A percentile compares a stretch with the other conserved stretches of the same genome.
phyloP scores from a whole-genome alignment of 23 tunicate species.

The Ciona savignyi region DNA sequence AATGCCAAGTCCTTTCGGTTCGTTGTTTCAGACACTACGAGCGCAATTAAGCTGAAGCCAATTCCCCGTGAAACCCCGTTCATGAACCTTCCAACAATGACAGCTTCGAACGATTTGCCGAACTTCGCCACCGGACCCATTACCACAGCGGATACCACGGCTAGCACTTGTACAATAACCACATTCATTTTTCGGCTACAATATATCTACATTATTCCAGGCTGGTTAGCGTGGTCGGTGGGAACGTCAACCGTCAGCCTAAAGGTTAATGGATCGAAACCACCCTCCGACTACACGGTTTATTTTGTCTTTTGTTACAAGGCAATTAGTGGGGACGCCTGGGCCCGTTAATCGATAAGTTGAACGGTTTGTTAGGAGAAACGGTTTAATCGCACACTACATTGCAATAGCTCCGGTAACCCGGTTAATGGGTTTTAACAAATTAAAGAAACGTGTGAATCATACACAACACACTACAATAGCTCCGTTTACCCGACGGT shows the following conservation, averaged over 20 bases:
- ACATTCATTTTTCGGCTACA: constrained; percentile 34
- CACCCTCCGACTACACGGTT: no score
- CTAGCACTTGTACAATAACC: constrained; percentile 20
- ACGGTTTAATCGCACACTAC: not conserved
- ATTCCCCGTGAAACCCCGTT: constrained; percentile 47
- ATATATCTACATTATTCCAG: not conserved
- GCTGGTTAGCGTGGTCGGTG: no score
- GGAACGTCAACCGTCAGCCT: no score
- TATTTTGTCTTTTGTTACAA: no score
- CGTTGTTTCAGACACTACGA: constrained; percentile 39
- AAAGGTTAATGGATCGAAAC: no score
- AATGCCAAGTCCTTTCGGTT: constrained; percentile 30
- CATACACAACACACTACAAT: no score
- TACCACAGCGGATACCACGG: constrained; percentile 30
- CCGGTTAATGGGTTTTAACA: no score
- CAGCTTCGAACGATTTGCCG: constrained; percentile 31
- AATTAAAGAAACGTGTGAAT: no score
- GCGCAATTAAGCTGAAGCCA: constrained; percentile 20
- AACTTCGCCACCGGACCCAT: constrained; percentile 43
- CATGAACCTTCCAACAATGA: constrained; percentile 50
- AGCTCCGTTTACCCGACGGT: no score
- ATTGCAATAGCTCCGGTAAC: no score
- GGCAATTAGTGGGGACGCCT: no score
- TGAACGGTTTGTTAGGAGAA: not conserved
- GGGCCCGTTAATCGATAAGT: no score